Evolutionary conservation across 1,140 invertebrate species (phyloP), one percentile per base, ranked within the genome.

Genomic region (Saxidomus purpurata): DNA sequence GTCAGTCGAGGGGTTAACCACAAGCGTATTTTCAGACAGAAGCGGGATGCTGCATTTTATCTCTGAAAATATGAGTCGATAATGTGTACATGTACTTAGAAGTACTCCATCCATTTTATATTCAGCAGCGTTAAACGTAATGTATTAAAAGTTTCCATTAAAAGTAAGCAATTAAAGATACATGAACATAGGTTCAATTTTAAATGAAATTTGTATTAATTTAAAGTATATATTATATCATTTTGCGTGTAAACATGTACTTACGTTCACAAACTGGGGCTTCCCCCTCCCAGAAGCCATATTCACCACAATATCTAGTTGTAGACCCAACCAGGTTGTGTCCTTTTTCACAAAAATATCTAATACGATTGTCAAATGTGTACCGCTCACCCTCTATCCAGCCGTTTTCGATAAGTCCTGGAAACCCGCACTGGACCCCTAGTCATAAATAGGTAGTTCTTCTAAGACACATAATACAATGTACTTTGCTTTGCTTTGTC

Each of bases 391-490:
- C 98, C 43, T 97, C 97, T 6, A 98, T 96, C 25, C 97, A 97
- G 19, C 98, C 98, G 93, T 98, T 98, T 0, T 97, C 96, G 83
- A 99, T 95, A 0, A 97, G 97, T 22, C 97, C 96, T 1, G 99
- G 97, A 94, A 98, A 97, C 11, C 98, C 98, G 95, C 98, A 99
- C 92, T 99, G 98, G 67, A 99, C 97, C 95, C 98, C 98, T 99
- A 93, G 25, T 13, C 8, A 22, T 11, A 55, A 55, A 55, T 55
- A 55, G 19, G 19, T n/a, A 47, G 43, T 47, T 47, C 8, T 47
- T 17, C 8, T 47, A 47, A 47, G 43, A 9, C 43, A 9, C 43
- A 47, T 9, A 47, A 17, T 47, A 47, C 8, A n/a, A n/a, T n/a
- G n/a, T n/a, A n/a, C n/a, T n/a, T n/a, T n/a, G n/a, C n/a, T n/a